Percentiles rank a stretch among this genome's conserved stretches.
phyloP scores from a whole-genome alignment of 2,888 invertebrate species.

The Branchellion lobata region DNA sequence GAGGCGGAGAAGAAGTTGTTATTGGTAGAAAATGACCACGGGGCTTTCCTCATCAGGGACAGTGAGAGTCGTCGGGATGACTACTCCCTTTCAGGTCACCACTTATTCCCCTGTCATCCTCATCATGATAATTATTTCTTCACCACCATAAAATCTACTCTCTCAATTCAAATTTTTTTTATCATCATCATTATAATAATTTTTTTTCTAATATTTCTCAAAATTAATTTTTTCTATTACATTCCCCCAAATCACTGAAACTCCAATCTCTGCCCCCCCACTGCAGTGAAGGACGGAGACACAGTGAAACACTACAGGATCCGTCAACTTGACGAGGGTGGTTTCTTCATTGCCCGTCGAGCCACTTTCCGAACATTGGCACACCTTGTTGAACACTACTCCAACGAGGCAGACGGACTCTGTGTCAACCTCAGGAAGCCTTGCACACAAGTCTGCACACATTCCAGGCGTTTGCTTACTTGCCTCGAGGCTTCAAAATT shows the following conservation, averaged over 20 bases:
- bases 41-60: conserved; percentile 95
- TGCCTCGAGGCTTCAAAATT: not conserved
- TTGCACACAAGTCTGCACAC: conserved; percentile 62
- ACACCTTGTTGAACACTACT: conserved; percentile 95
- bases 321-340: conserved; percentile 93
- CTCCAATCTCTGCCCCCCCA: not conserved
- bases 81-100: conserved; percentile 95
- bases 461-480: not conserved
- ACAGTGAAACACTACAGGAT: conserved; percentile 99
- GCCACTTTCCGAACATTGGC: conserved; percentile 95
- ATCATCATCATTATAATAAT: not conserved
- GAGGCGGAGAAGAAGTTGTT: conserved; percentile 98
- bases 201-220: too few relatives aligned
- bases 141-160: not conserved
- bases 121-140: too few relatives aligned
- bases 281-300: conserved; percentile 90
- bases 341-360: conserved; percentile 96
- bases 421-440: conserved; percentile 80
- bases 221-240: too few relatives aligned
- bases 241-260: not conserved
- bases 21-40: conserved; percentile 95
- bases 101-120: too few relatives aligned
- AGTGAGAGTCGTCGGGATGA: conserved; percentile 98
- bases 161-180: not conserved
- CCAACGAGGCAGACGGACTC: conserved; percentile 93